These are phyloP conservation scores for Zeuzera pyrina DNA, from an alignment of 2,888 invertebrate species.

Conservation along the genomic window DNA sequence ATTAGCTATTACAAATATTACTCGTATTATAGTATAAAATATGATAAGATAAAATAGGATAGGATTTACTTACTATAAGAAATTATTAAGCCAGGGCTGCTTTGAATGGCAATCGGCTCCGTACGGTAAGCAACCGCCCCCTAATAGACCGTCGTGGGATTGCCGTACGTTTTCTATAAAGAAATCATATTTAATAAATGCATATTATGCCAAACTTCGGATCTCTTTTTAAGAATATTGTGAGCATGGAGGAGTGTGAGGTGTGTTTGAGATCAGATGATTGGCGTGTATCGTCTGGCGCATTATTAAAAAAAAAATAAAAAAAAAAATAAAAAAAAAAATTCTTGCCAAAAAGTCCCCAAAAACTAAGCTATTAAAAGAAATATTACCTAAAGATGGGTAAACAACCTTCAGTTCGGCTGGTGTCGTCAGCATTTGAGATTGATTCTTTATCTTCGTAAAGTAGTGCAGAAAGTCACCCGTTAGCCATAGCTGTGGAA, in stretches of 20 bases:
- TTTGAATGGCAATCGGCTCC: constrained; percentile 81
- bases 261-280: too few relatives aligned
- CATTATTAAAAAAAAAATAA: too few relatives aligned
- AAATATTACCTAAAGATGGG: constrained; percentile 50
- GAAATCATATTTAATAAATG: too few relatives aligned
- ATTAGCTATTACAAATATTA: not conserved
- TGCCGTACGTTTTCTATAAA: constrained; percentile 85
- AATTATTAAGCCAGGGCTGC: constrained; percentile 86
- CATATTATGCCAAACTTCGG: too few relatives aligned
- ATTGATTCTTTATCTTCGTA: constrained; percentile 47
- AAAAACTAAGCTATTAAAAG: too few relatives aligned
- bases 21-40: too few relatives aligned
- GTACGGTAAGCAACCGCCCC: constrained; percentile 94
- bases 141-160: constrained; percentile 88
- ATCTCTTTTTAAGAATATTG: too few relatives aligned
- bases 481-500: constrained; percentile 78
- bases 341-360: too few relatives aligned
- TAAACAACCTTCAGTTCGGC: constrained; percentile 62
- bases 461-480: constrained; percentile 78
- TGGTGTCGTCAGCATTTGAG: constrained; percentile 37
- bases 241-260: too few relatives aligned
- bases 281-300: too few relatives aligned
- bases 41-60: too few relatives aligned
- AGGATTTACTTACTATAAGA: constrained; percentile 77
- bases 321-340: too few relatives aligned